phyloP scores from a whole-genome alignment of 2,113 vertebrate species.

The Lepisosteus osseus region DNA sequence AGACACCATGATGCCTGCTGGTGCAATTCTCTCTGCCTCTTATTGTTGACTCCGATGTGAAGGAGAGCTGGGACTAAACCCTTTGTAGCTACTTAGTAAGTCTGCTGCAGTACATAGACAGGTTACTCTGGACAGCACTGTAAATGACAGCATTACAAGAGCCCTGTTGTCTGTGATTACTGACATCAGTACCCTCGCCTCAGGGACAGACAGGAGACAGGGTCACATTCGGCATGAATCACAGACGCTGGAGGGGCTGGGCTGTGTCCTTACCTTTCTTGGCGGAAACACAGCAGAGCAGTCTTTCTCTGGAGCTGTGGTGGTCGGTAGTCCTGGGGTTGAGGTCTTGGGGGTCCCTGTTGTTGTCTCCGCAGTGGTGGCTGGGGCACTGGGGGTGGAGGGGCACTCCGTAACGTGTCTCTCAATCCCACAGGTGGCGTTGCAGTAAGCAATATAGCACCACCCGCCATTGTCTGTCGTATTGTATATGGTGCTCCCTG shows the following conservation, averaged over 20 bases:
- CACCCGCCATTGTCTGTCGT: not conserved
- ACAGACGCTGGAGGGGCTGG: not conserved
- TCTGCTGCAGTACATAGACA: no score
- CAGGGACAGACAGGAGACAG: conserved; percentile 44
- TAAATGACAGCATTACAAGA: no score
- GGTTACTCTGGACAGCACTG: no score
- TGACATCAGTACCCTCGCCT: no score
- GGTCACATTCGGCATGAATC: conserved; percentile 10
- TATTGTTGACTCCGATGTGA: no score
- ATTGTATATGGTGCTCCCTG: not conserved
- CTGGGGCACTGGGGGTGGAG: conserved; percentile 25
- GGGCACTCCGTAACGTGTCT: not conserved
- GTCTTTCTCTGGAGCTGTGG: conserved; percentile 5
- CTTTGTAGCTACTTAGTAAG: no score
- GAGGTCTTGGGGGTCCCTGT: not conserved
- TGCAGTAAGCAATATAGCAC: not conserved
- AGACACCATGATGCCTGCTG: no score
- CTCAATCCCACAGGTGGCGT: not conserved
- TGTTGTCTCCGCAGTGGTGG: not conserved
- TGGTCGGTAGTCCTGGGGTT: no score
- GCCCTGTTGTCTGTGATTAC: no score
- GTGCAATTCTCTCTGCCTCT: no score
- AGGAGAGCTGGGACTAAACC: no score
- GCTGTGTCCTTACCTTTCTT: conserved; percentile 45
- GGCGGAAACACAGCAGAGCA: conserved; percentile 44